phyloP scores from a whole-genome alignment of 1,140 invertebrate species.

The Lepidotrigona ventralis region DNA sequence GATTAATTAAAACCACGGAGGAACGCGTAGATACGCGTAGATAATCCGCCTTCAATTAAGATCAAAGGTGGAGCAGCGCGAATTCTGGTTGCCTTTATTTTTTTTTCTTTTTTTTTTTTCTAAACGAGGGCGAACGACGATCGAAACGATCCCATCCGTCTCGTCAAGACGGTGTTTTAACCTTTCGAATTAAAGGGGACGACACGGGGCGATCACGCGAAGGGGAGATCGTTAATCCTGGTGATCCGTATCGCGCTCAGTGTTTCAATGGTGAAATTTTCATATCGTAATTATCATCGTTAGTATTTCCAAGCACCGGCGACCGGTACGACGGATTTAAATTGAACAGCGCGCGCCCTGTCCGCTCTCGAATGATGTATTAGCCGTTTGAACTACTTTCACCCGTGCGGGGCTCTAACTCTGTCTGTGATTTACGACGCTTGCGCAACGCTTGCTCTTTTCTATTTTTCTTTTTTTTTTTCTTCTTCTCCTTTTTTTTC shows the following conservation, averaged over 20 bases:
- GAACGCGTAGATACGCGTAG: not conserved
- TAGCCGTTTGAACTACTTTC: constrained; percentile 32
- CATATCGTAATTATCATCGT: constrained; percentile 44
- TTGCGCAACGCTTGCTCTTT: constrained; percentile 7
- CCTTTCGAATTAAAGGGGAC: constrained; percentile 11
- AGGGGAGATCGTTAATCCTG: not conserved
- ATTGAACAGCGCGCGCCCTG: constrained; percentile 21
- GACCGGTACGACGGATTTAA: constrained; percentile 16
- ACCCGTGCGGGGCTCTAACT: not conserved
- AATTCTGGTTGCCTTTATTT: not conserved
- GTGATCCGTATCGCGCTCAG: constrained; percentile 2
- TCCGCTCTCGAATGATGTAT: constrained; percentile 21
- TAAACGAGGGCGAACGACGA: not conserved
- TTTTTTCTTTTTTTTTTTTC: too few relatives aligned
- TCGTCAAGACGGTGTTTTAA: not conserved
- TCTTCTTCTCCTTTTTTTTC: not conserved
- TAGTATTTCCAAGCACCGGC: not conserved
- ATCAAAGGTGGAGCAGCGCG: not conserved
- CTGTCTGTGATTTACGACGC: constrained; percentile 7
- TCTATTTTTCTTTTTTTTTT: too few relatives aligned
- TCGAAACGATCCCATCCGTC: not conserved
- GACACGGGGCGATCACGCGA: not conserved
- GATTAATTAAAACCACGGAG: not conserved
- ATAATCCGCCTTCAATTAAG: constrained; percentile 26
- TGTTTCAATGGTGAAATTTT: constrained; percentile 33